phyloP scores from a whole-genome alignment of 2,888 invertebrate genomes.

The Eustalomyia histrio region DNA sequence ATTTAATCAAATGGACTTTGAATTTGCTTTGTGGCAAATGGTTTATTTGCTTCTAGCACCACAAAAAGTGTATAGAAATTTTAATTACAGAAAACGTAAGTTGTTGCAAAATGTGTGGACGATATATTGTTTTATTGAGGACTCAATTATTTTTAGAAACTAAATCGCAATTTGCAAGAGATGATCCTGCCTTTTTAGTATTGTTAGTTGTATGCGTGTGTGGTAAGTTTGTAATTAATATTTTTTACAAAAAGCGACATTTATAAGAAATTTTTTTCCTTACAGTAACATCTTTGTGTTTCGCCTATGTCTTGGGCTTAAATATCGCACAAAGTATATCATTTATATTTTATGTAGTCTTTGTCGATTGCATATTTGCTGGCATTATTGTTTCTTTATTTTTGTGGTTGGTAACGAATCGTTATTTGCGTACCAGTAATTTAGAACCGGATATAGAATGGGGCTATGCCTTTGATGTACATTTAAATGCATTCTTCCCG shows the following conservation, averaged over 20 bases:
- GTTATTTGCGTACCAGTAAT: slow-evolving; percentile 75
- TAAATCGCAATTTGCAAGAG: slow-evolving; percentile 98
- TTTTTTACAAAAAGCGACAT: too few species aligned
- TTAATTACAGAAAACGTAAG: slow-evolving; percentile 98
- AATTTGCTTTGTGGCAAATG: slow-evolving; percentile 99
- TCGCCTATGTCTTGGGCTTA: slow-evolving; percentile 88
- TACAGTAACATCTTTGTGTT: slow-evolving; percentile 93
- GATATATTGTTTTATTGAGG: not conserved
- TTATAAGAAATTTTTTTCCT: not conserved
- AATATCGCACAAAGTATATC: slow-evolving; percentile 85
- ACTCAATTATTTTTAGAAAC: slow-evolving; percentile 85
- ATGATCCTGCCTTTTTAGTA: slow-evolving; percentile 99
- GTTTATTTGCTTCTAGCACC: slow-evolving; percentile 95
- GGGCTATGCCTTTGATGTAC: slow-evolving; percentile 99
- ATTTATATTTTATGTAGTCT: slow-evolving; percentile 94
- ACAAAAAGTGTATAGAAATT: slow-evolving; percentile 98
- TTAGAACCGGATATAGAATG: slow-evolving; percentile 88
- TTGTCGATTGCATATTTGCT: slow-evolving; percentile 95
- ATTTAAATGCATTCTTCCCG: slow-evolving; percentile 99
- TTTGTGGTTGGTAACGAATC: slow-evolving; percentile 87
- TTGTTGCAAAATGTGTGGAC: slow-evolving; percentile 4
- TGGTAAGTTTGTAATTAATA: slow-evolving; percentile 79
- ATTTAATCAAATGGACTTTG: slow-evolving; percentile 99
- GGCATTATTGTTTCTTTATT: slow-evolving; percentile 92
- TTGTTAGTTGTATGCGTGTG: slow-evolving; percentile 91